A percentile compares a stretch with the other conserved stretches of the same genome.
These are phyloP conservation scores for Paracyprichromis sp. DNA, from an alignment of 2,113 vertebrate species.

Conservation along the genomic window DNA sequence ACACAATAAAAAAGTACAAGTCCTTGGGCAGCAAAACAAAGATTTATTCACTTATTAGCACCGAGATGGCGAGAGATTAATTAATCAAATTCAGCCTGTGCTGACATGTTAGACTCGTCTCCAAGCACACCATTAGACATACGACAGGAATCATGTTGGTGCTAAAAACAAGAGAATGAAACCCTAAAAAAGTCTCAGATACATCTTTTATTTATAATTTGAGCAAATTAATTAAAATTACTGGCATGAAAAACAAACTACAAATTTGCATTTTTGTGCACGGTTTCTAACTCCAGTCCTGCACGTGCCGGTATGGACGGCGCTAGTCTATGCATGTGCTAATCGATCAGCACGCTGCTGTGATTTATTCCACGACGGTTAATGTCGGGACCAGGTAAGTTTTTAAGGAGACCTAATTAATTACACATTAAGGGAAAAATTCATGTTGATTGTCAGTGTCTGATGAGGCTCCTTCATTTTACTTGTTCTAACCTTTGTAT, in stretches of 20 bases:
- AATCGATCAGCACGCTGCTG: not conserved
- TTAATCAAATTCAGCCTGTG: not conserved
- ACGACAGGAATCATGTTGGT: not conserved
- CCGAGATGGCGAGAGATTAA: not conserved
- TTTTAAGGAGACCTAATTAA: not conserved
- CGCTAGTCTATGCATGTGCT: not conserved
- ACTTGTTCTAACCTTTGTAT: no score
- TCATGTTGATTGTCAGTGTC: not conserved
- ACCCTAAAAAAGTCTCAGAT: not conserved
- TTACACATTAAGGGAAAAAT: not conserved
- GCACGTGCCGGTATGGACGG: not conserved
- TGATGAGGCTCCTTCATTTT: not conserved
- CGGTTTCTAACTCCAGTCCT: not conserved
- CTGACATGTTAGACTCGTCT: not conserved
- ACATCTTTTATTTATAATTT: not conserved
- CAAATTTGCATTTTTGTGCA: not conserved
- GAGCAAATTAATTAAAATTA: not conserved
- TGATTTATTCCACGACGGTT: not conserved
- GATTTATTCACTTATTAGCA: not conserved
- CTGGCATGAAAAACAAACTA: not conserved
- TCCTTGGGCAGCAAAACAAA: not conserved
- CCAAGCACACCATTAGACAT: not conserved
- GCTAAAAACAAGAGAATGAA: not conserved
- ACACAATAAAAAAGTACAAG: not conserved
- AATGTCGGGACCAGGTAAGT: not conserved